Evolutionary conservation across 2,113 vertebrate genomes (phyloP).

Genomic region (Cyphotilapia sp.): DNA sequence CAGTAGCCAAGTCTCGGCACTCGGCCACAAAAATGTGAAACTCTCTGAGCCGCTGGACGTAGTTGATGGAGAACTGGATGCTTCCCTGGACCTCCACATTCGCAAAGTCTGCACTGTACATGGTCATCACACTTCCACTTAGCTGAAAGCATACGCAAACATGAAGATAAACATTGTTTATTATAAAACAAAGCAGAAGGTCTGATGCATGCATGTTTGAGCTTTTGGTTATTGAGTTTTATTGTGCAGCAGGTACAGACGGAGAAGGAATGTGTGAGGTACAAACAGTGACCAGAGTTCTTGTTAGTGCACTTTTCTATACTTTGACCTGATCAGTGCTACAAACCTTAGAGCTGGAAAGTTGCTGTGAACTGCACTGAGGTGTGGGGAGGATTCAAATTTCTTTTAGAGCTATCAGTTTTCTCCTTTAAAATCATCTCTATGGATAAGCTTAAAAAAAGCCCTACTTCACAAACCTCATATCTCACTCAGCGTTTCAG

Average conservation of each 20-base stretch:
- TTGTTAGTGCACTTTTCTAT: background rate
- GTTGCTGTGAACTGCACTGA: background rate
- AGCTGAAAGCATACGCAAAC: conserved; percentile 65
- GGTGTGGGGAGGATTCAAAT: background rate
- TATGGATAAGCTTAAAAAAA: background rate
- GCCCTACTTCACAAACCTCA: background rate
- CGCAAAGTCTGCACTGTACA: conserved; percentile 85
- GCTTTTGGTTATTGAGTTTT: background rate
- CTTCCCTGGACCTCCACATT: conserved; percentile 86
- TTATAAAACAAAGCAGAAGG: background rate
- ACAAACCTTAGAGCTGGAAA: background rate
- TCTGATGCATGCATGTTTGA: background rate
- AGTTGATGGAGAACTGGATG: conserved; percentile 90
- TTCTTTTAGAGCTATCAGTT: background rate
- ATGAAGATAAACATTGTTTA: background rate
- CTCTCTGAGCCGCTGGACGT: conserved; percentile 83
- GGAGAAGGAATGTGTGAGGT: background rate
- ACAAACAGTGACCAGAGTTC: background rate
- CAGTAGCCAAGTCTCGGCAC: conserved; percentile 83
- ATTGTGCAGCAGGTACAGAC: background rate
- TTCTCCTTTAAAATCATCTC: background rate
- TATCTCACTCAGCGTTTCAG: background rate
- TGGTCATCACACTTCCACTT: conserved; percentile 87
- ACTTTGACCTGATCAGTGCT: background rate
- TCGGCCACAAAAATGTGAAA: conserved; percentile 88